These are phyloP conservation scores for Alosa sapidissima DNA, from an alignment of 2,797 vertebrate species.

Conservation along the genomic window DNA sequence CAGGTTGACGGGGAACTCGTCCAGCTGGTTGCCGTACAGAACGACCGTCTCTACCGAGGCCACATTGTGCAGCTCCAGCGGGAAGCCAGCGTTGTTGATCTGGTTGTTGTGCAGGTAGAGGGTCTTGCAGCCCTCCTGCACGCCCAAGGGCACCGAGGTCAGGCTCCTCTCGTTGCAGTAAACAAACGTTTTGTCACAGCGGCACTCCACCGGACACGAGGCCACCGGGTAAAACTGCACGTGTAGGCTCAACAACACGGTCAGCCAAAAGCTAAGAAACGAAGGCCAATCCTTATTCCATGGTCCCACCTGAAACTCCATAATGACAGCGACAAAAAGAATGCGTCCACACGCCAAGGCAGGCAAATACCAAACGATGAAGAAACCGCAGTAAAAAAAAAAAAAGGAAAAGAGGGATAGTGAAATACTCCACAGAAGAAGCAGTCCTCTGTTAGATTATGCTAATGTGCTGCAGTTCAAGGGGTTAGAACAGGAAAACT, in stretches of 20 bases:
- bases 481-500: conserved; percentile 58
- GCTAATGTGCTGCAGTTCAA: conserved; percentile 63
- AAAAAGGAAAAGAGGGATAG: conserved; percentile 32
- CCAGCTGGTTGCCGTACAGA: conserved; percentile 95
- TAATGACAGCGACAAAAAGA: conserved; percentile 62
- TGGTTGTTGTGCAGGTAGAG: conserved; percentile 99
- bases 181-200: conserved; percentile 92
- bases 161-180: conserved; percentile 98
- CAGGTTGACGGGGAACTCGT: conserved; percentile 96
- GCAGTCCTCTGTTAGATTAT: conserved; percentile 64
- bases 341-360: background rate
- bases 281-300: conserved; percentile 87
- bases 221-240: conserved; percentile 80
- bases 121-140: conserved; percentile 91
- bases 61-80: conserved; percentile 88
- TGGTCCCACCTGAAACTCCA: conserved; percentile 85
- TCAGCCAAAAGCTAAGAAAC: conserved; percentile 87
- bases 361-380: conserved; percentile 34
- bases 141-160: conserved; percentile 98
- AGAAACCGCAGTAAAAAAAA: conserved; percentile 43
- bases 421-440: conserved; percentile 64
- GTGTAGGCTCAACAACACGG: conserved; percentile 86
- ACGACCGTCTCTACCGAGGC: conserved; percentile 92
- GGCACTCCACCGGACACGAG: conserved; percentile 90
- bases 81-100: conserved; percentile 99